Percentiles rank a stretch among this genome's conserved stretches.
Evolutionary conservation across 1,140 invertebrate species (phyloP).

Genomic region (Bicyclus anynana): DNA sequence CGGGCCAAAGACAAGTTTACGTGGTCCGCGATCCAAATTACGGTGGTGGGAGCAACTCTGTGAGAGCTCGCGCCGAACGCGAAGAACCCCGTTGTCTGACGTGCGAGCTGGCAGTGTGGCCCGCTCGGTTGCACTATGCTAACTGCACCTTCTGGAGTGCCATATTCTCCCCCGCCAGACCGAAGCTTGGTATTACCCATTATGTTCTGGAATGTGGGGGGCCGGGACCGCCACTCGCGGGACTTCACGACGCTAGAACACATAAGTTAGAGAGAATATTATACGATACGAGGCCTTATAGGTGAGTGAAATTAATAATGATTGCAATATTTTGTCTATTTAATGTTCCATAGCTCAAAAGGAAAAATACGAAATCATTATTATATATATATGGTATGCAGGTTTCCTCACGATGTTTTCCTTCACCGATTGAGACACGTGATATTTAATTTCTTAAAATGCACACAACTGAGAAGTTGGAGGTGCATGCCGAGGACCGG

Average conservation of each 20-base stretch:
- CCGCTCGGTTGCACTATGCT: slow-evolving; percentile 84
- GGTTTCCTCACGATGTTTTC: too few species aligned
- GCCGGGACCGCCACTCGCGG: slow-evolving; percentile 86
- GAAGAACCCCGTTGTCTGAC: slow-evolving; percentile 88
- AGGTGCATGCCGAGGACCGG: too few species aligned
- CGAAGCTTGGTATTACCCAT: slow-evolving; percentile 78
- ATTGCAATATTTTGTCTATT: too few species aligned
- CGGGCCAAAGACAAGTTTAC: slow-evolving; percentile 92
- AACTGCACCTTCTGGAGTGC: slow-evolving; percentile 90
- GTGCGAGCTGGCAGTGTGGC: slow-evolving; percentile 86
- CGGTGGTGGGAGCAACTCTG: slow-evolving; percentile 67
- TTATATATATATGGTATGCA: too few species aligned
- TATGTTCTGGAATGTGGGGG: slow-evolving; percentile 89
- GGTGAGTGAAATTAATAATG: too few species aligned
- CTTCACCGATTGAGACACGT: too few species aligned
- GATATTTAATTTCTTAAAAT: too few species aligned
- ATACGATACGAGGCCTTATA: slow-evolving; percentile 85
- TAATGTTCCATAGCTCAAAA: too few species aligned
- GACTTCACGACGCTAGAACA: slow-evolving; percentile 83
- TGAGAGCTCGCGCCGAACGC: slow-evolving; percentile 83
- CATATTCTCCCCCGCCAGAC: slow-evolving; percentile 79
- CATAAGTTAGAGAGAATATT: slow-evolving; percentile 85
- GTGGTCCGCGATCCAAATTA: slow-evolving; percentile 82
- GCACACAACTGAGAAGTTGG: too few species aligned
- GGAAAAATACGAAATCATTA: too few species aligned